Conservation (phyloP, 2,113 vertebrate species). For the Pachyramphus minor region DNA sequence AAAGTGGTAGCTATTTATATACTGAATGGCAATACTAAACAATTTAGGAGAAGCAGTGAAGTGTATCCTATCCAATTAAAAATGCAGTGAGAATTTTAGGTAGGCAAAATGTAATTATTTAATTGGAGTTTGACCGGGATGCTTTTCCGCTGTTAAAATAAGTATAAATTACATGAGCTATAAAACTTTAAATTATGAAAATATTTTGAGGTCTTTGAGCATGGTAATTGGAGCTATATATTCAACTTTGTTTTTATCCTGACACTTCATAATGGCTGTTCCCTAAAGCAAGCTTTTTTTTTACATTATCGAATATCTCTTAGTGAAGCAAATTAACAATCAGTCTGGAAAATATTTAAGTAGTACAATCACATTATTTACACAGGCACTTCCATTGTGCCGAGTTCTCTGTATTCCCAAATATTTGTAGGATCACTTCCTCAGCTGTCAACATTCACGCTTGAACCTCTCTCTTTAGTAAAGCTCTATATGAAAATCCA, state of each 20-base stretch:
- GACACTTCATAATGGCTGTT: slow-evolving; percentile 35
- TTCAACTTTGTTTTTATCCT: slow-evolving; percentile 45
- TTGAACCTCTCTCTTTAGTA: neutral
- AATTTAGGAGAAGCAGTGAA: slow-evolving; percentile 38
- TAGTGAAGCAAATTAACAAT: slow-evolving; percentile 14
- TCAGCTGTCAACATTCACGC: neutral
- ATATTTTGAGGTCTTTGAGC: slow-evolving; percentile 52
- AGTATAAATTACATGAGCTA: slow-evolving; percentile 26
- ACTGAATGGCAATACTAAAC: slow-evolving; percentile 40
- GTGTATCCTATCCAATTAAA: slow-evolving; percentile 46
- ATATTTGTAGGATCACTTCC: neutral
- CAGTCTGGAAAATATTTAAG: slow-evolving; percentile 39
- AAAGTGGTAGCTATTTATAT: slow-evolving; percentile 44
- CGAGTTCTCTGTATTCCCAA: neutral
- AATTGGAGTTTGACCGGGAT: slow-evolving; percentile 45
- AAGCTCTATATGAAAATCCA: slow-evolving; percentile 1
- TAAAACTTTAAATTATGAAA: slow-evolving; percentile 42
- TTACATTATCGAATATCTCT: slow-evolving; percentile 4
- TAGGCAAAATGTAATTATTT: slow-evolving; percentile 49
- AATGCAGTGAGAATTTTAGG: slow-evolving; percentile 40
- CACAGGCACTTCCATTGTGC: slow-evolving; percentile 12
- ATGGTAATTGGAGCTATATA: slow-evolving; percentile 48
- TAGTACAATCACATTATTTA: slow-evolving; percentile 39
- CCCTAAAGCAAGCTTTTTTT: slow-evolving; percentile 1
- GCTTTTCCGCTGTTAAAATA: slow-evolving; percentile 28